These are phyloP conservation scores for Lycopodina hypogea DNA, from an alignment of 37 sponge, comb jelly and placozoan species.

Conservation along the genomic window DNA sequence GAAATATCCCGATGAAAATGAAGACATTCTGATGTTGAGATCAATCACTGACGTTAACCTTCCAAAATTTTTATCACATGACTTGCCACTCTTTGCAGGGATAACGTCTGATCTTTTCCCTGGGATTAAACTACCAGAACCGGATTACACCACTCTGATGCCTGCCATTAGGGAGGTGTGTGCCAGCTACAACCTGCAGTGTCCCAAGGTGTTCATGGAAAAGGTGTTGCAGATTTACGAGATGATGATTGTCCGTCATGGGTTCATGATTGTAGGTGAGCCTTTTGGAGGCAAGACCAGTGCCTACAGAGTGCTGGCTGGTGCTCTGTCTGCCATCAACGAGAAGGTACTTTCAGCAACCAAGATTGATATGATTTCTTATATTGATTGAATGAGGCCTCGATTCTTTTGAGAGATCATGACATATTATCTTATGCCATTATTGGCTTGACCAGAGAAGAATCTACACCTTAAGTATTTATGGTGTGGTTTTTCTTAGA, in stretches of 20 bases:
- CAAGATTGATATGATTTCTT: too few relatives aligned
- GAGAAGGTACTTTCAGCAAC: conserved; percentile 69
- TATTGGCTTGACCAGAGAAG: too few relatives aligned
- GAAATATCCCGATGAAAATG: conserved; percentile 97
- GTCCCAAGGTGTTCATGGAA: conserved; percentile 78
- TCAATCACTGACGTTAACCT: conserved; percentile 97
- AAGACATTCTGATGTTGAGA: conserved; percentile 91
- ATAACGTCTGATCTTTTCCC: conserved; percentile 98
- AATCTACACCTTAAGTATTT: too few relatives aligned
- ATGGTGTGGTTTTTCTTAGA: too few relatives aligned
- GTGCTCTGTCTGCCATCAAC: conserved; percentile 85
- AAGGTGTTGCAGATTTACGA: conserved; percentile 93
- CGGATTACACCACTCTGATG: conserved; percentile 86
- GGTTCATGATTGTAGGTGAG: conserved; percentile 99
- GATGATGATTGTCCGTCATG: conserved; percentile 99
- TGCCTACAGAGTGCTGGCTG: conserved; percentile 94
- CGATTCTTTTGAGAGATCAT: too few relatives aligned
- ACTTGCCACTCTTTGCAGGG: conserved; percentile 94
- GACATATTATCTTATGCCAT: too few relatives aligned
- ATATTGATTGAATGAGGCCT: too few relatives aligned
- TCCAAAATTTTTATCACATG: conserved; percentile 94
- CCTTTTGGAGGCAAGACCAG: conserved; percentile 98
- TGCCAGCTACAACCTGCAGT: conserved; percentile 84
- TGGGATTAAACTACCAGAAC: conserved; percentile 90
- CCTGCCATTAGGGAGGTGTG: conserved; percentile 84